Evolutionary conservation across 2,888 invertebrate genomes (phyloP).

Genomic region (Cryptosula pallasiana): DNA sequence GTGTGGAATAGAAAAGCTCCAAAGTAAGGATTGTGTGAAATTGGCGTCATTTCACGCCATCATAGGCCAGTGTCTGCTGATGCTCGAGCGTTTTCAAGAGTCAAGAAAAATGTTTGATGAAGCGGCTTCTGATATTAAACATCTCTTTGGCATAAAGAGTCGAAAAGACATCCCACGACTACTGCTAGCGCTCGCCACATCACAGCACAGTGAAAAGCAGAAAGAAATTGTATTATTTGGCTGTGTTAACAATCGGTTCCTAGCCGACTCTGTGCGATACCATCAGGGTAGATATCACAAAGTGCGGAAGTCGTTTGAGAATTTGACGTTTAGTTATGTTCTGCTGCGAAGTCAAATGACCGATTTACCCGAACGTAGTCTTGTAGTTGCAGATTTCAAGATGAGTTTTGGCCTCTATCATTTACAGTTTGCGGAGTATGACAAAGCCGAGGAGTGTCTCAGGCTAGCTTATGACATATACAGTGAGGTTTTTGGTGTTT

Average conservation of each 20-base stretch:
- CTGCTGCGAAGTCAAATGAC: background rate
- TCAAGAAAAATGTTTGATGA: background rate
- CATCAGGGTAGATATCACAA: conserved; percentile 19
- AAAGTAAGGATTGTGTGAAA: background rate
- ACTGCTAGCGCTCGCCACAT: background rate
- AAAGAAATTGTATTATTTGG: background rate
- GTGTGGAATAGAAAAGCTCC: background rate
- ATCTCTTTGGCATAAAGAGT: background rate
- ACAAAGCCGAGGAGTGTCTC: background rate
- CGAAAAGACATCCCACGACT: background rate
- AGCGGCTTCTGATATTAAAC: background rate
- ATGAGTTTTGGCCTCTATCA: background rate
- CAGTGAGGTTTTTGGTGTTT: background rate
- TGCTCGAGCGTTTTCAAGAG: background rate
- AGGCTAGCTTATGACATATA: background rate
- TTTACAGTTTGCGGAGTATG: background rate
- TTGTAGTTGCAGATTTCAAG: background rate
- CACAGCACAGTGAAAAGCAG: background rate
- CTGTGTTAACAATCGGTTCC: background rate
- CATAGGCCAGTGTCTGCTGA: conserved; percentile 13
- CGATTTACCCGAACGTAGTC: background rate
- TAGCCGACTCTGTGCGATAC: conserved; percentile 12
- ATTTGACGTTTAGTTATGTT: background rate
- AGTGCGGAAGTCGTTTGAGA: background rate
- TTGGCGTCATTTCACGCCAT: background rate